These are phyloP conservation scores for Tolypeutes matacus DNA, from an alignment of 2,797 vertebrate genomes.

Conservation along the genomic window DNA sequence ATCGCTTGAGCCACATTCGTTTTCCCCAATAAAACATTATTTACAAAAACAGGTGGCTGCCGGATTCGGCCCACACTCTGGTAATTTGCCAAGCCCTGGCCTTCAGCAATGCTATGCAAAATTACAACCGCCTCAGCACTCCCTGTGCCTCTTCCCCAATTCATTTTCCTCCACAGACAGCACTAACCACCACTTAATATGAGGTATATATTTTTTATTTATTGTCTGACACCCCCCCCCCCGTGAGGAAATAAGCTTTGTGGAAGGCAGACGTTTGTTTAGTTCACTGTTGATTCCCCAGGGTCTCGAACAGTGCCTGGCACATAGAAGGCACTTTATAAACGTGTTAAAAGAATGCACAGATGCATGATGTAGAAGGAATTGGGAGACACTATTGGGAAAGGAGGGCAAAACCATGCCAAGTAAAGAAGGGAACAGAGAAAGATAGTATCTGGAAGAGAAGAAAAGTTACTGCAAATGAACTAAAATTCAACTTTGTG, in stretches of 20 bases:
- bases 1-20: too few species aligned
- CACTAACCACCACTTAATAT: constrained; percentile 4
- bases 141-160: neutral
- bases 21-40: too few species aligned
- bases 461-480: constrained; percentile 45
- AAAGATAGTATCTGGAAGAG: constrained; percentile 47
- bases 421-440: neutral
- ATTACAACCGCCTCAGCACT: neutral
- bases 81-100: constrained; percentile 26
- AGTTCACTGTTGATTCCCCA: constrained; percentile 16
- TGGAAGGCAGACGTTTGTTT: constrained; percentile 21
- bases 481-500: constrained; percentile 34
- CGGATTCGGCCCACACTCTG: neutral
- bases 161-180: constrained; percentile 31
- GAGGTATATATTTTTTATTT: neutral
- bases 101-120: constrained; percentile 53
- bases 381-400: neutral
- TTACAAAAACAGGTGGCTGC: constrained; percentile 56
- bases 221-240: neutral
- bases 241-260: constrained; percentile 30
- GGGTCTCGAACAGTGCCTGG: neutral
- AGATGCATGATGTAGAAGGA: constrained; percentile 44
- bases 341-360: constrained; percentile 29
- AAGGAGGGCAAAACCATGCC: neutral
- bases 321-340: too few species aligned